Percentiles rank a stretch among this genome's conserved stretches.
phyloP scores from a whole-genome alignment of 2,888 invertebrate genomes.

The Balanococcus diminutus region DNA sequence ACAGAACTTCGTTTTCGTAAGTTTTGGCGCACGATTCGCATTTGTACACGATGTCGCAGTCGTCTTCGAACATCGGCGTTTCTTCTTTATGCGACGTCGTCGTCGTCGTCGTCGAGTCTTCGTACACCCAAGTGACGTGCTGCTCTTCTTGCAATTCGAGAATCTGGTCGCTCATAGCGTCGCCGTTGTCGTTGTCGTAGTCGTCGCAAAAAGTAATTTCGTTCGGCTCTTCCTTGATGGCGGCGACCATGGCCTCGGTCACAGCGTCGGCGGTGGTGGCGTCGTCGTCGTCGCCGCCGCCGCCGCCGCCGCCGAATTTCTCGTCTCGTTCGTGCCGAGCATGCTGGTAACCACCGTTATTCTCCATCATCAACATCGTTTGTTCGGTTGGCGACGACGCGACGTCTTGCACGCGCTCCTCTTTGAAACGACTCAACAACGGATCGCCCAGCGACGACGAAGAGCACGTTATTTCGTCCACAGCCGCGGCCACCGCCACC shows the following conservation, averaged over 20 bases:
- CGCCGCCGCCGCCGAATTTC: background rate
- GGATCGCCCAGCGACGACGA: too few species aligned
- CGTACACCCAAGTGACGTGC: background rate
- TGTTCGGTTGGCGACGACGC: background rate
- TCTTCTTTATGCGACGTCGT: background rate
- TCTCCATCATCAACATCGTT: background rate
- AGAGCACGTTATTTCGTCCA: background rate
- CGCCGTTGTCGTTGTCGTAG: background rate
- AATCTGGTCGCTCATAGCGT: too few species aligned
- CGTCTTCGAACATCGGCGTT: background rate
- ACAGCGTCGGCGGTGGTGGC: background rate
- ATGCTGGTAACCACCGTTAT: too few species aligned
- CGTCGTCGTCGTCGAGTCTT: background rate
- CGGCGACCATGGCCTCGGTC: background rate
- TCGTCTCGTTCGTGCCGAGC: background rate
- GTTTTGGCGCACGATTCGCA: background rate
- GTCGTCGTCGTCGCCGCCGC: background rate
- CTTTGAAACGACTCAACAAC: background rate
- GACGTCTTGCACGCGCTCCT: too few species aligned
- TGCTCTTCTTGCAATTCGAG: slow-evolving; percentile 37
- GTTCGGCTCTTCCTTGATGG: background rate
- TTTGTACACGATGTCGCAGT: background rate
- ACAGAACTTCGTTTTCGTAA: background rate
- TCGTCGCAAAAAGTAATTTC: slow-evolving; percentile 17
- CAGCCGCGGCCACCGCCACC: background rate